A percentile compares a stretch with the other conserved stretches of the same genome.
Evolutionary conservation across 2,797 vertebrate genomes (phyloP).

Genomic region (Triplophysa bombifrons): DNA sequence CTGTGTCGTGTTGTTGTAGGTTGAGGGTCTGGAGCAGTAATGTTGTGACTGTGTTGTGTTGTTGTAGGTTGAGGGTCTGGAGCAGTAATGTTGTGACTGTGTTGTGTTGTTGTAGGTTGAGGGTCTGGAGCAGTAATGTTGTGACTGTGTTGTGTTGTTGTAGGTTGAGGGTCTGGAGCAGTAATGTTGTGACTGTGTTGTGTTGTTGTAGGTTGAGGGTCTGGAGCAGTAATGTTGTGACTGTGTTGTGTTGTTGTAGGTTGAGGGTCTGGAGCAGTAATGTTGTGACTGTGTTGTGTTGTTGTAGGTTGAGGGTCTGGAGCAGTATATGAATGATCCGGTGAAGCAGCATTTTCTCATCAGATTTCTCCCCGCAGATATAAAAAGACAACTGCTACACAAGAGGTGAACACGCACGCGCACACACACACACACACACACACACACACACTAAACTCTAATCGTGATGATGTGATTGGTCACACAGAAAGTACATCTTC

Average conservation of each 20-base stretch:
- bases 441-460: no score
- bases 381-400: constrained; percentile 88
- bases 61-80: background rate
- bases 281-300: background rate
- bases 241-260: constrained; percentile 67
- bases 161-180: no score
- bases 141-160: no score
- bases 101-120: no score
- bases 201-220: no score
- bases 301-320: constrained; percentile 86
- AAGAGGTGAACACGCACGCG: constrained; percentile 77
- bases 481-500: constrained; percentile 88
- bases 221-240: no score
- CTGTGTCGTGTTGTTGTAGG: no score
- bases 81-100: no score
- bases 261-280: constrained; percentile 88
- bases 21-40: no score
- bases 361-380: constrained; percentile 78
- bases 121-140: no score
- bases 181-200: no score
- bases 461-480: background rate
- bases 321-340: constrained; percentile 86
- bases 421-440: background rate
- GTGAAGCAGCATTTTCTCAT: constrained; percentile 89
- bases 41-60: no score